A percentile compares a stretch with the other conserved stretches of the same genome.
Evolutionary conservation across 2,113 vertebrate genomes (phyloP).

Genomic region (Marmota monax): DNA sequence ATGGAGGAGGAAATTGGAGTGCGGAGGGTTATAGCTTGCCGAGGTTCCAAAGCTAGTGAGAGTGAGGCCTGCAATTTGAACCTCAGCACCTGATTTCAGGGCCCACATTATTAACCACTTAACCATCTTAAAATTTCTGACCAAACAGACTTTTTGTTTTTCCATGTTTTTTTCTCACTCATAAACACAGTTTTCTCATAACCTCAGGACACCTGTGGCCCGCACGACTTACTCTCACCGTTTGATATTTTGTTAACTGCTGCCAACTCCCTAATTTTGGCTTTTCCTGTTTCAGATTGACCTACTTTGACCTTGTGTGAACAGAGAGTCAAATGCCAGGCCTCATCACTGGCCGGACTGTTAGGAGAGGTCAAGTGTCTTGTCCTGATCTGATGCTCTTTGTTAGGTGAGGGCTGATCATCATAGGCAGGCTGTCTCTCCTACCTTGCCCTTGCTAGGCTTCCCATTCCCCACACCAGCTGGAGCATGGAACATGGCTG

Average conservation of each 20-base stretch:
- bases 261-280: neutral
- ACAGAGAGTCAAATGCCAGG: neutral
- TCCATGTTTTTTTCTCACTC: constrained; percentile 22
- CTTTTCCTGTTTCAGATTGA: neutral
- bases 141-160: neutral
- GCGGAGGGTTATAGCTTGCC: neutral
- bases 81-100: neutral
- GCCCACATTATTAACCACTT: neutral
- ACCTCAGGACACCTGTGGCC: neutral
- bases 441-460: no score
- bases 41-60: neutral
- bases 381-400: neutral
- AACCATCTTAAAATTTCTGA: neutral
- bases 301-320: neutral
- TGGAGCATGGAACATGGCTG: neutral
- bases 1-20: neutral
- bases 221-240: neutral
- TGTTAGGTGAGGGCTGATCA: neutral
- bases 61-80: neutral
- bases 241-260: neutral
- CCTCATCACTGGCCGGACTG: neutral
- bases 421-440: rapidly evolving
- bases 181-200: neutral
- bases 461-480: neutral
- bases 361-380: rapidly evolving